phyloP scores from a whole-genome alignment of 2,888 invertebrate genomes.

The Gari tellinella region DNA sequence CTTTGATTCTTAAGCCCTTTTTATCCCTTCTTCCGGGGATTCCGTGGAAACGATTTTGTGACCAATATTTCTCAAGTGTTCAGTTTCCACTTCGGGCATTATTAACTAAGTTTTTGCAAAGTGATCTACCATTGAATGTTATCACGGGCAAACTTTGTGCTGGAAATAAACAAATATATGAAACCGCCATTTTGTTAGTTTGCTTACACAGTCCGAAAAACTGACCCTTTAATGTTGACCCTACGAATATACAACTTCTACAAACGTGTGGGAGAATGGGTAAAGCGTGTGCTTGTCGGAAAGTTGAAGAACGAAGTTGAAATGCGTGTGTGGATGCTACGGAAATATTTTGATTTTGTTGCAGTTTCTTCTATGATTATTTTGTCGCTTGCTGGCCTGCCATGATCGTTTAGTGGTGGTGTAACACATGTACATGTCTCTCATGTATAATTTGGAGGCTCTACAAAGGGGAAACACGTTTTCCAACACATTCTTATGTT shows the following conservation, averaged over 20 bases:
- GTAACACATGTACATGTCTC: conserved; percentile 49
- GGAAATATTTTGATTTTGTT: conserved; percentile 1
- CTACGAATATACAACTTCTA: not conserved
- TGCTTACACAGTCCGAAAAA: conserved; percentile 35
- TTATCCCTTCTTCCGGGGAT: too few relatives aligned
- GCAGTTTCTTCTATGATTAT: conserved; percentile 15
- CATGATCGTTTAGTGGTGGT: conserved; percentile 37
- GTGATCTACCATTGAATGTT: too few relatives aligned
- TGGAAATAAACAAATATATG: conserved; percentile 65
- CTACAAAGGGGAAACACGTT: conserved; percentile 22
- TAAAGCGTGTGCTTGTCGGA: too few relatives aligned
- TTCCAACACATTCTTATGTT: conserved; percentile 23
- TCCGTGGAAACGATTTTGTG: too few relatives aligned
- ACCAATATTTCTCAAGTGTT: too few relatives aligned
- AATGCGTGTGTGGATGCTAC: not conserved
- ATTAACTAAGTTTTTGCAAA: too few relatives aligned
- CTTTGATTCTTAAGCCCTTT: conserved; percentile 33
- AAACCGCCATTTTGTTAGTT: conserved; percentile 80
- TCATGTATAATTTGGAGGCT: conserved; percentile 39
- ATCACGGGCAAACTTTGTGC: conserved; percentile 20
- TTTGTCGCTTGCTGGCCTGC: conserved; percentile 48
- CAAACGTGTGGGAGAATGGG: too few relatives aligned
- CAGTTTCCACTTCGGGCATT: too few relatives aligned
- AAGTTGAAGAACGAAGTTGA: too few relatives aligned
- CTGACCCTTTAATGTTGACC: conserved; percentile 11